Base-by-base conservation (phyloP, 1,140 invertebrate species). In the Octopus sinensis region DNA sequence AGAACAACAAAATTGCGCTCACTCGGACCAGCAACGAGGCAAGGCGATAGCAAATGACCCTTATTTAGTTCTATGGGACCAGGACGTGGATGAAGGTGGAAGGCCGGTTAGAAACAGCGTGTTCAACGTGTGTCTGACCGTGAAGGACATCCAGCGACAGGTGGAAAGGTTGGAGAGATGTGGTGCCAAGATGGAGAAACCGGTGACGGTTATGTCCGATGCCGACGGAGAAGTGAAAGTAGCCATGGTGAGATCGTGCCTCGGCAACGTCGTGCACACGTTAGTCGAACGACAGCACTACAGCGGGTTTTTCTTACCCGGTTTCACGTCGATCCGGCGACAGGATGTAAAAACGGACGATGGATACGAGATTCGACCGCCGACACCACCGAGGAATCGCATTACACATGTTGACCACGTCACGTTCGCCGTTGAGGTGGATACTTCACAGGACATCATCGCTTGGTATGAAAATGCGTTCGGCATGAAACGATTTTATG, bases 261-360 rank as follows among this genome's bases (percentile, higher is more conserved):
- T 92, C 79, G 92, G 91, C 3, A 92, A 92, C 85, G 88, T 92
- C 9, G 86, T 91, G 10, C 92, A 93, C 80, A 92, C 92, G 0
- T 82, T 92, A 4, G 84, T 93, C 52, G 85, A 92, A 81, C 90
- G 88, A 82, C 82, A 80, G 54, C 79, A 89, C 7, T 92, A 92
- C 82, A 82, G 53, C 1, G 91, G 91, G 0, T 68, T 82, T 53
- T 92, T 92, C 85, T 85, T 92, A 30, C 91, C 92, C 0, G 89
- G 88, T 52, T 93, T 91, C 85, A 73, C 30, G 30, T 73, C 30
- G 73, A 78, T 51, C 4, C 54, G 30, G 76, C 85, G 52, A 43
- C 30, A 10, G 23, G 75, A 5, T 73, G 78, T 81, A 62, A 71
- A 80, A 78, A 17, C 54, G 7, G 23, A 53, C 6, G 5, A 54